Evolutionary conservation across 2,888 invertebrate species (phyloP), one percentile per base, ranked within the genome.

Genomic region (Podabrus alpinus): DNA sequence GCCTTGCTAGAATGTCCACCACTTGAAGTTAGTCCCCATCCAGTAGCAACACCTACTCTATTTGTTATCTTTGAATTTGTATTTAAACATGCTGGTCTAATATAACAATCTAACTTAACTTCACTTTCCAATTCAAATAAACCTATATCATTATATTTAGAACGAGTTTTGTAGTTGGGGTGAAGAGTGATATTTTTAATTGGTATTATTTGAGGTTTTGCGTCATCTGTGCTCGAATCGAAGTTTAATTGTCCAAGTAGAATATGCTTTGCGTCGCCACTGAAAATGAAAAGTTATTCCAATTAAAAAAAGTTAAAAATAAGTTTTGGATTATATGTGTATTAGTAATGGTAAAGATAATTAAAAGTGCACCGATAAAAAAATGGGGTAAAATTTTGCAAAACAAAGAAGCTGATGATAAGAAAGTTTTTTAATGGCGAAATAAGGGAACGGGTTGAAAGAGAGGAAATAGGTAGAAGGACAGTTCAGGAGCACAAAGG

Each of bases 1-100:
- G 86, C 84, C 15, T 71, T 25, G 68, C 72, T 78, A 1, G 13
- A 19, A 2, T 59, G 71, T 3, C 59, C 71, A 3, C 45, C 59
- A 45, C 59, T 68, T 60, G 79, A 80, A 0, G 89, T 89, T 68
- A 89, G 90, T 1, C 93, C 93, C 85, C 92, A 93, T 2, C 93
- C 93, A 21, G 90, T 89, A 0, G 91, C 92, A 1, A 91, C 90
- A 7, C 90, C 85, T 64, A 86, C 87, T 0, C 74, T 80, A 4
- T 81, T 77, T 0, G 78, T 79, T 0, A 86, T 80, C 11, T 83
- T 77, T 10, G 85, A 79, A 1, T 85, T 83, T 4, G 85, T 77
- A 62, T 88, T 88, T 2, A 93, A 85, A 81, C 92, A 93, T 0
- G 91, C 90, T 0, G 92, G 92, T 75, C 91, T 86, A 16, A 92